Percentiles rank a stretch among this genome's conserved stretches.
These are phyloP conservation scores for Myopa tessellatipennis DNA, from an alignment of 2,888 invertebrate species.

Conservation along the genomic window DNA sequence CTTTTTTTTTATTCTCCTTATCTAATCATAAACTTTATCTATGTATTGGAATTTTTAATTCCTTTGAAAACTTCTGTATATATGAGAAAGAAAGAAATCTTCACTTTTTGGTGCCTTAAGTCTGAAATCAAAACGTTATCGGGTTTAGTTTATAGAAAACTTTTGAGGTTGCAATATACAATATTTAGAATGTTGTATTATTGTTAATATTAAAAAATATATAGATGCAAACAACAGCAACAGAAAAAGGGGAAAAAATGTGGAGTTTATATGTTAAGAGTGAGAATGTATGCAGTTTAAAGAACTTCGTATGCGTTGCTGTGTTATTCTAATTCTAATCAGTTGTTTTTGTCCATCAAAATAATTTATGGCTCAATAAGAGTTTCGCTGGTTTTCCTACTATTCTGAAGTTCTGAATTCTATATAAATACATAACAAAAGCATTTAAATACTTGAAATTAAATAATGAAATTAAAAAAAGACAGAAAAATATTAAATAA, in stretches of 20 bases:
- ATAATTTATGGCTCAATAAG: no score
- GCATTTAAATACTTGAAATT: no score
- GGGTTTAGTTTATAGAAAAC: constrained; percentile 21
- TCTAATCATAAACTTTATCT: constrained; percentile 48
- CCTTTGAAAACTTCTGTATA: constrained; percentile 17
- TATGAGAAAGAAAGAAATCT: constrained; percentile 8
- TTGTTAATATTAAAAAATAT: neutral
- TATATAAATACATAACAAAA: no score
- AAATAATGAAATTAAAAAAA: no score
- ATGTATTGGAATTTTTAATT: constrained; percentile 37
- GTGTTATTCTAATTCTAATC: no score
- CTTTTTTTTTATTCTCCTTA: constrained; percentile 31
- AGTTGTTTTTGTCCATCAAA: neutral
- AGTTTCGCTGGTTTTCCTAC: no score
- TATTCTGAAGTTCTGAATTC: no score
- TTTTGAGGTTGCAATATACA: constrained; percentile 10
- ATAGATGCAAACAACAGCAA: neutral
- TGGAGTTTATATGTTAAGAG: neutral
- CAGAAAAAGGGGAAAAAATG: neutral
- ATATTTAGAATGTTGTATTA: neutral
- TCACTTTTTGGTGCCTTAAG: neutral
- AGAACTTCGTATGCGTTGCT: no score
- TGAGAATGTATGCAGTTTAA: no score
- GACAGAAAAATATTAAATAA: no score
- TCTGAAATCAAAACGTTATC: constrained; percentile 2